Conservation (phyloP, 2,888 invertebrate genomes). For the Aquatica leii region DNA sequence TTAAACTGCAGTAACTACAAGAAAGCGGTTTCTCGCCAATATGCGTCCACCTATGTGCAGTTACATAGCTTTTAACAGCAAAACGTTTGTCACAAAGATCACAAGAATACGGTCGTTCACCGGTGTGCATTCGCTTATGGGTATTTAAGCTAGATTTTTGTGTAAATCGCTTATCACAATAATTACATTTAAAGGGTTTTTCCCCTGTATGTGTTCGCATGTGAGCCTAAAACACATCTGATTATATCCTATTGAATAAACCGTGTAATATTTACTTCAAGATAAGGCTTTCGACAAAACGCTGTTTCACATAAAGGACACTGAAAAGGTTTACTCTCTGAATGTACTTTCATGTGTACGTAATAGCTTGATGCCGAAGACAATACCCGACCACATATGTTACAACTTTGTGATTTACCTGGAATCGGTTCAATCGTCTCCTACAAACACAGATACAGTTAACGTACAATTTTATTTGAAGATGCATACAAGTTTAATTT, state of each 20-base stretch:
- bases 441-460: background rate
- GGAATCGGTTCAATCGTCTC: background rate
- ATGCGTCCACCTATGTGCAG: constrained; percentile 83
- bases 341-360: constrained; percentile 84
- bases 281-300: constrained; percentile 81
- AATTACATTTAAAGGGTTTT: constrained; percentile 76
- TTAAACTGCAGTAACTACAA: constrained; percentile 77
- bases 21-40: constrained; percentile 77
- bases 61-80: constrained; percentile 82
- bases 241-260: too few relatives aligned
- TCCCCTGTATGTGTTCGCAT: constrained; percentile 84
- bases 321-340: constrained; percentile 80
- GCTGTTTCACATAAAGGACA: constrained; percentile 81
- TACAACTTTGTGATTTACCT: constrained; percentile 77
- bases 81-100: constrained; percentile 82
- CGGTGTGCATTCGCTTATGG: constrained; percentile 82
- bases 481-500: background rate
- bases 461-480: background rate
- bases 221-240: constrained; percentile 64
- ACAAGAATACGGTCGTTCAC: constrained; percentile 80
- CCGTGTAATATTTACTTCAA: constrained; percentile 65
- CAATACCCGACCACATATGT: constrained; percentile 79
- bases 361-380: constrained; percentile 82
- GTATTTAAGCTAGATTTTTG: constrained; percentile 85
- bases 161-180: constrained; percentile 80